Percentiles rank a stretch among this genome's conserved stretches.
Evolutionary conservation across 2,888 invertebrate species (phyloP).

Genomic region (Psococerastis gibbosa): DNA sequence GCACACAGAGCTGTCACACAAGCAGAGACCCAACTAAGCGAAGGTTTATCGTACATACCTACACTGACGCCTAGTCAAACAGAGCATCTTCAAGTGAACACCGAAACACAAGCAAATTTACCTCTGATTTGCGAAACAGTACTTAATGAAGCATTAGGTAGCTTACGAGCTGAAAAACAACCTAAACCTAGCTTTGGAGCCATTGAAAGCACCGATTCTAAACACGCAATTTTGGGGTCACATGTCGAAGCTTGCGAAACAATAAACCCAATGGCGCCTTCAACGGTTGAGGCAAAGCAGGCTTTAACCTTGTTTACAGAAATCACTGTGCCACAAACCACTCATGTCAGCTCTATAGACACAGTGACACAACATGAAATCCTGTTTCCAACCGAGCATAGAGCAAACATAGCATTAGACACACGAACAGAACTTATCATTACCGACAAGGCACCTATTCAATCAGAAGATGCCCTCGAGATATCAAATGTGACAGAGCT

Average conservation of each 20-base stretch:
- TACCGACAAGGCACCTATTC: background rate
- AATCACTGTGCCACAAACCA: conserved; percentile 20
- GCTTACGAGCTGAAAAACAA: too few relatives aligned
- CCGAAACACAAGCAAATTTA: too few relatives aligned
- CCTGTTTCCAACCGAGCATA: background rate
- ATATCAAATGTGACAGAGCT: conserved; percentile 1
- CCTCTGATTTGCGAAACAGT: too few relatives aligned
- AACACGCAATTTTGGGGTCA: too few relatives aligned
- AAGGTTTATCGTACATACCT: too few relatives aligned
- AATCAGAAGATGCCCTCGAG: background rate
- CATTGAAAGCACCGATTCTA: too few relatives aligned
- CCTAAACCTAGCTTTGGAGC: too few relatives aligned
- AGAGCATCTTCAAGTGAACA: too few relatives aligned
- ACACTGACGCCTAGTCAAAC: too few relatives aligned
- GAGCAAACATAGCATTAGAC: conserved; percentile 9
- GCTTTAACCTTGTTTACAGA: conserved; percentile 15
- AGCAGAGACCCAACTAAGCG: conserved; percentile 18
- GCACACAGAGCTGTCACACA: conserved; percentile 15
- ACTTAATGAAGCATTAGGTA: too few relatives aligned
- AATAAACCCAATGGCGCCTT: conserved; percentile 7
- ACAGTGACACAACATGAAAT: conserved; percentile 4
- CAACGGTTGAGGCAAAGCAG: conserved; percentile 9
- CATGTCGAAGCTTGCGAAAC: conserved; percentile 4
- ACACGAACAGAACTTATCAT: conserved; percentile 1
- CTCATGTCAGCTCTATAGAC: conserved; percentile 16